Conservation (phyloP, 2,888 invertebrate genomes). For the Diadegma fenestrale region DNA sequence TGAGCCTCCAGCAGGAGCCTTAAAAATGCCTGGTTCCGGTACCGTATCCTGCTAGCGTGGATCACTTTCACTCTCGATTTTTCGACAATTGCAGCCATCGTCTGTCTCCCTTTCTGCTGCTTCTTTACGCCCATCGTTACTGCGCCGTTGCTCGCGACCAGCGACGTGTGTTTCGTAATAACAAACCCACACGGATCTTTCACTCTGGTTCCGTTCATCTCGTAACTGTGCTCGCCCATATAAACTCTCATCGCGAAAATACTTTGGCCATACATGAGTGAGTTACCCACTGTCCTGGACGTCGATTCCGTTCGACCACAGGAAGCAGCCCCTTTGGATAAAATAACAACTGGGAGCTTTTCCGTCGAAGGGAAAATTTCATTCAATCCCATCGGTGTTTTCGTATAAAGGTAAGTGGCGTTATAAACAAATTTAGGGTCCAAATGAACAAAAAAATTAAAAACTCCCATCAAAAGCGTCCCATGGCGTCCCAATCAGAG, state of each 20-base stretch:
- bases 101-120: constrained; percentile 47
- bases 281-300: constrained; percentile 36
- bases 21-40: constrained; percentile 76
- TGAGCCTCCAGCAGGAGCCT: constrained; percentile 21
- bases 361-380: neutral
- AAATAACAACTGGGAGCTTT: neutral
- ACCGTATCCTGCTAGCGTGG: constrained; percentile 77
- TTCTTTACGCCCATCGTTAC: constrained; percentile 21
- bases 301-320: neutral
- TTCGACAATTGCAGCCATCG: constrained; percentile 64
- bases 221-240: constrained; percentile 69
- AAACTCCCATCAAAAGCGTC: too few relatives aligned
- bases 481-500: too few relatives aligned
- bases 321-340: neutral
- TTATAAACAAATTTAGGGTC: neutral
- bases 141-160: constrained; percentile 9
- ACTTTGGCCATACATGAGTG: constrained; percentile 52
- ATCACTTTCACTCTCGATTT: constrained; percentile 85
- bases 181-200: constrained; percentile 74
- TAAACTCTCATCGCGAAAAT: constrained; percentile 72
- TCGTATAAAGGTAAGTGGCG: constrained; percentile 43
- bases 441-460: too few relatives aligned
- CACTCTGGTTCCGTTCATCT: constrained; percentile 55
- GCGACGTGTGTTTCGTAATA: constrained; percentile 56
- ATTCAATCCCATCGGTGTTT: neutral